Conservation (phyloP, 2,113 vertebrate genomes). For the Corapipo altera region DNA sequence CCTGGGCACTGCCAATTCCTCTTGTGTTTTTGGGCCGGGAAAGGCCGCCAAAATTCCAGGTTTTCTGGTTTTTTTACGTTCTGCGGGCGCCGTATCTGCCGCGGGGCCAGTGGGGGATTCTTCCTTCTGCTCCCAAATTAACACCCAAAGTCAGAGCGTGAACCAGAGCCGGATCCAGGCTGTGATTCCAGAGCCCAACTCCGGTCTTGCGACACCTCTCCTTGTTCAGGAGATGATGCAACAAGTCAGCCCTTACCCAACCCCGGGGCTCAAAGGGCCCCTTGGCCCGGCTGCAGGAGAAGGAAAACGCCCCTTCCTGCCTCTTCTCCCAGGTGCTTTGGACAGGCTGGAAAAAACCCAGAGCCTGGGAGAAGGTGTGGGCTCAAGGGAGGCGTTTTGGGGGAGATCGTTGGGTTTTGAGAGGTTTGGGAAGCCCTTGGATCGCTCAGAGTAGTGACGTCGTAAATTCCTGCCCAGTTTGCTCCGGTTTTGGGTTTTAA, state of each 20-base stretch:
- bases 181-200: neutral
- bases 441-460: neutral
- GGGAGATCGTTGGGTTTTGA: too few species aligned
- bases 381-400: neutral
- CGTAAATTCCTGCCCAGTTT: neutral
- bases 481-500: neutral
- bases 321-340: neutral
- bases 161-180: neutral
- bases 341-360: neutral
- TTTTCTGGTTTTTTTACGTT: too few species aligned
- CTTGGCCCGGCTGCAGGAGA: neutral
- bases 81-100: too few species aligned
- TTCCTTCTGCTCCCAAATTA: too few species aligned
- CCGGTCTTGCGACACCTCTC: neutral
- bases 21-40: accelerated
- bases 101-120: too few species aligned
- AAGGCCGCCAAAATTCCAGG: neutral
- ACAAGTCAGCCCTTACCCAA: neutral
- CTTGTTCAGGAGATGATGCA: neutral
- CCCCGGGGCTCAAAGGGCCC: neutral
- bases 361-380: neutral
- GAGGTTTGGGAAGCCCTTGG: neutral
- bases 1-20: neutral
- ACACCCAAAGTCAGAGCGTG: neutral
- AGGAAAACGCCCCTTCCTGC: neutral